These are phyloP conservation scores for Carcinoscorpius rotundicauda DNA, from an alignment of 1,140 invertebrate genomes.

Conservation along the genomic window DNA sequence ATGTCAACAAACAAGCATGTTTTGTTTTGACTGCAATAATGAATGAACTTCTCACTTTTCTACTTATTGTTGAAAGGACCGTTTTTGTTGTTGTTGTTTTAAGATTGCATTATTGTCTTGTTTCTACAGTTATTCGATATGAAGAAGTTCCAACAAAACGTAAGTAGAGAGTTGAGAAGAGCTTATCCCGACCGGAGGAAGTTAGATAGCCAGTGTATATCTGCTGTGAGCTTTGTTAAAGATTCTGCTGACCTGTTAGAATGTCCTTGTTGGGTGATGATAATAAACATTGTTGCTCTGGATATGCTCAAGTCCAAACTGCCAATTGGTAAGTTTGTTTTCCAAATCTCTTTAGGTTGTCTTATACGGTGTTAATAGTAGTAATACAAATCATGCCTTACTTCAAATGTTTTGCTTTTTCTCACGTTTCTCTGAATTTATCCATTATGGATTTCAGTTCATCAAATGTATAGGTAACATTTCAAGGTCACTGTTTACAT, in stretches of 20 bases:
- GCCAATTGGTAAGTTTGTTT: slow-evolving; percentile 28
- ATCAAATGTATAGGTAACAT: no score
- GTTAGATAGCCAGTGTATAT: slow-evolving; percentile 80
- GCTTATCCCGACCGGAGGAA: slow-evolving; percentile 81
- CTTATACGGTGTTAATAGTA: no score
- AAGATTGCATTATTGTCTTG: slow-evolving; percentile 17
- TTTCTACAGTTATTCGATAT: slow-evolving; percentile 78
- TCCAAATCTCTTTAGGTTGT: no score
- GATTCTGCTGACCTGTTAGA: slow-evolving; percentile 71
- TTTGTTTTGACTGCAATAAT: no score
- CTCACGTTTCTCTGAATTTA: neutral
- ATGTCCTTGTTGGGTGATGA: slow-evolving; percentile 87
- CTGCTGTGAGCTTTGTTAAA: slow-evolving; percentile 78
- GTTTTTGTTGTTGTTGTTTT: no score
- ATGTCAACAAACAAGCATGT: no score
- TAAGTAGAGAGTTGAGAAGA: slow-evolving; percentile 68
- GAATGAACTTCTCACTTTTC: no score
- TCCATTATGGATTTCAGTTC: no score
- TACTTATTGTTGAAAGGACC: no score
- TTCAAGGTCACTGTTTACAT: no score
- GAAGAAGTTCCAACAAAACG: slow-evolving; percentile 91
- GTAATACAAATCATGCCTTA: no score
- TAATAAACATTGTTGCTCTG: slow-evolving; percentile 91
- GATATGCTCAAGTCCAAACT: slow-evolving; percentile 79
- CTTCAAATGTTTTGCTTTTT: neutral